A percentile compares a stretch with the other conserved stretches of the same genome.
These are phyloP conservation scores for Smithornis capensis DNA, from an alignment of 2,113 vertebrate genomes.

Conservation along the genomic window DNA sequence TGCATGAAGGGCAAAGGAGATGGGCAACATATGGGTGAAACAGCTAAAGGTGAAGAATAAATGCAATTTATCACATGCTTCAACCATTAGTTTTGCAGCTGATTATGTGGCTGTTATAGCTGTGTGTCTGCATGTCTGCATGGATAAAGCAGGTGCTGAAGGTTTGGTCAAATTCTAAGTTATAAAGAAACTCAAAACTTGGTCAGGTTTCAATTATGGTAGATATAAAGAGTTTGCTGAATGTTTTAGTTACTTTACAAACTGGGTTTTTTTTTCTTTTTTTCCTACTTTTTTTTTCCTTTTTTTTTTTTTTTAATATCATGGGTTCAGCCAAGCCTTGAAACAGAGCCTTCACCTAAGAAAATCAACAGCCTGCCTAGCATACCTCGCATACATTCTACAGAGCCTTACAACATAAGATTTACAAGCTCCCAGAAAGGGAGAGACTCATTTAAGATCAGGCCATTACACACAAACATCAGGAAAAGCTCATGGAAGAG, in stretches of 20 bases:
- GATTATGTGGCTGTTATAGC: not conserved
- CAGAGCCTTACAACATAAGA: not conserved
- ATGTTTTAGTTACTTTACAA: not conserved
- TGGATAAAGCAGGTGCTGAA: not conserved
- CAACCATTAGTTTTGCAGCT: not conserved
- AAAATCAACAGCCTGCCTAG: not conserved
- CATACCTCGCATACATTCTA: not conserved
- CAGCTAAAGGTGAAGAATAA: not conserved
- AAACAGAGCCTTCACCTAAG: not conserved
- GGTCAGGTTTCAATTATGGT: not conserved
- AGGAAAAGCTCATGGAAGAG: constrained; percentile 31
- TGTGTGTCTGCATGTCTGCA: not conserved
- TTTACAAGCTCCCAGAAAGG: constrained; percentile 5
- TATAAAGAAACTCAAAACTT: not conserved
- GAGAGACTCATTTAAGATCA: constrained; percentile 7
- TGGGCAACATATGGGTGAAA: not conserved
- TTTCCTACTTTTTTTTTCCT: not conserved
- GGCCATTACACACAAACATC: not conserved
- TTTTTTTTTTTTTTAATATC: not conserved
- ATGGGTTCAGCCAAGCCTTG: not conserved
- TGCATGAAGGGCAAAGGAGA: not conserved
- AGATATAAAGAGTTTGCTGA: not conserved
- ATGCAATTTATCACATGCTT: not conserved
- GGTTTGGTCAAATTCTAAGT: not conserved
- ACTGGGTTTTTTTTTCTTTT: not conserved